These are phyloP conservation scores for Halichondria panicea DNA, from an alignment of 37 sponge, comb jelly and placozoan species.

Conservation along the genomic window DNA sequence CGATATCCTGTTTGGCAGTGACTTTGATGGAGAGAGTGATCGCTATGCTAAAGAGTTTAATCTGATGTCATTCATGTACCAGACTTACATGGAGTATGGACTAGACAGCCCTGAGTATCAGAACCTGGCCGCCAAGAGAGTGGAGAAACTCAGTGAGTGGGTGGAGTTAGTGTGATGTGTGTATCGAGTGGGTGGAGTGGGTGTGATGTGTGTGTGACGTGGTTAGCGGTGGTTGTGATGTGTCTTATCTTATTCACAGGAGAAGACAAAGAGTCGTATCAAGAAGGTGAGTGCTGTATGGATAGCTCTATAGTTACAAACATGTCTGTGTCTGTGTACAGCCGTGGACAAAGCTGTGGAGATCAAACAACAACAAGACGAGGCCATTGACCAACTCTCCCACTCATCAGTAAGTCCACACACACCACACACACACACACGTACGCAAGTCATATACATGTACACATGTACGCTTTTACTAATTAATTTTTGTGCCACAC, in stretches of 20 bases:
- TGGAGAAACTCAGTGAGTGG: conserved; percentile 13
- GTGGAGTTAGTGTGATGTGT: no score
- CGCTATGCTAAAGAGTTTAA: conserved; percentile 20
- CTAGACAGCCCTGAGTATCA: conserved; percentile 30
- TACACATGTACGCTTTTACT: no score
- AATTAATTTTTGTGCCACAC: no score
- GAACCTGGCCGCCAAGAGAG: conserved; percentile 2
- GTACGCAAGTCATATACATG: no score
- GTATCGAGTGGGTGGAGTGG: no score
- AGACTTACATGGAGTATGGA: conserved; percentile 15
- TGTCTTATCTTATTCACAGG: not conserved
- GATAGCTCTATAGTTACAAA: not conserved
- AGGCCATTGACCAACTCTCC: conserved; percentile 22
- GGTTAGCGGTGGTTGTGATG: no score
- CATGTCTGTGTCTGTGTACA: conserved; percentile 17
- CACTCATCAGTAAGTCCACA: conserved; percentile 28
- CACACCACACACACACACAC: not conserved
- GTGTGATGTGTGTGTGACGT: no score
- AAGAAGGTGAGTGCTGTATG: not conserved
- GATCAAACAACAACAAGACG: conserved; percentile 1
- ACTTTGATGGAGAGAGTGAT: no score
- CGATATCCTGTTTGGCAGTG: not conserved
- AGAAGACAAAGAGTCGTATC: not conserved
- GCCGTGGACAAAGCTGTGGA: not conserved
- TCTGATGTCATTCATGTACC: conserved; percentile 19